Evolutionary conservation across 2,888 invertebrate genomes (phyloP), one percentile per base, ranked within the genome.

Genomic region (Baronia brevicornis): DNA sequence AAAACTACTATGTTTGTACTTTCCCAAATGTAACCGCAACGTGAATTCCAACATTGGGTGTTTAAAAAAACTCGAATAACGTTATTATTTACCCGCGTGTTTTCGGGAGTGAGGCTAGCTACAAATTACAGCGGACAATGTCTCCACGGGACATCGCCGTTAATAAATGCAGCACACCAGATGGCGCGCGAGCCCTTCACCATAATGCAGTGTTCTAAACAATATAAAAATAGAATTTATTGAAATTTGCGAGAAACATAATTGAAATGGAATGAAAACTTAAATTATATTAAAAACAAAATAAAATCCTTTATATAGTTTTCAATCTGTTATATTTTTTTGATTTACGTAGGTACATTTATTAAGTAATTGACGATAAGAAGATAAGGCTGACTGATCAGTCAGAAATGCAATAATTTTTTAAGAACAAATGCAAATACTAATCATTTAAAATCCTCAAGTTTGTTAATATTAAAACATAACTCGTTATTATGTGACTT

Each of bases 101-200:
- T 74, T 68, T 62, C 57, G 58, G 63, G 64, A 68, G 67, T 66
- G 67, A 73, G 74, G 72, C 61, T 60, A 69, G 73, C 74, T 78
- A 82, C 82, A 80, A 82, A 84, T 82, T 78, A 79, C 56, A 41
- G 49, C 47, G 73, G 69, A 84, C 82, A 84, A 84, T 74, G 48
- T 52, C 84, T 60, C 84, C 49, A 57, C 80, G 78, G 80, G 84
- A 64, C 59, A 60, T 51, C 74, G 56, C 48, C 48, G 53, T 73
- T 71, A 70, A 74, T 73, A 62, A 64, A 60, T 56, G 57, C 54
- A 51, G 60, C 59, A 59, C 67, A 64, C 58, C 82, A 82, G 80
- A 82, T 82, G 82, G 69, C 64, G 64, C 45, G 46, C 47, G 50
- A 46, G 51, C 55, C 55, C 60, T 56, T 54, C 22, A 17, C 20